Evolutionary conservation across 2,888 invertebrate species (phyloP).

Genomic region (Hecatera dysodea): DNA sequence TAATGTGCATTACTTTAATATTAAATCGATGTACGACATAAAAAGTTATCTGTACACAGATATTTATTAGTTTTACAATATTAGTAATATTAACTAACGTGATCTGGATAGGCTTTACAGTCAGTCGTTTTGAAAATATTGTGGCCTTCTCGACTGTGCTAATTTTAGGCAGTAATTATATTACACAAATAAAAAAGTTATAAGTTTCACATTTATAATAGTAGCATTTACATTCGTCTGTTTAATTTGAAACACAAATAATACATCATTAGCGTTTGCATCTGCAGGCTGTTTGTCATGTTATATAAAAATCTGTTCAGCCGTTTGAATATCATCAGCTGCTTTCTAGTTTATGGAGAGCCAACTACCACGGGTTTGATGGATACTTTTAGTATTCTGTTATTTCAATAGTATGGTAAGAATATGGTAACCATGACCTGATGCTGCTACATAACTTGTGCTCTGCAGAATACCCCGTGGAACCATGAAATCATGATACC

Average conservation of each 20-base stretch:
- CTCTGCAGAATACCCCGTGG: no score
- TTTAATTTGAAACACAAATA: background rate
- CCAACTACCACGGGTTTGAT: no score
- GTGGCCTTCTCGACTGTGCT: conserved; percentile 55
- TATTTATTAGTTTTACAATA: conserved; percentile 69
- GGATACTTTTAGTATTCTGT: no score
- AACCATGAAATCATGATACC: no score
- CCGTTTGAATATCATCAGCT: no score
- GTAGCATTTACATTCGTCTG: background rate
- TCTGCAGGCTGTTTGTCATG: no score
- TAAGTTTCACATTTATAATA: background rate
- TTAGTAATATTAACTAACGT: conserved; percentile 73
- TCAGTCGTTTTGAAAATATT: conserved; percentile 76
- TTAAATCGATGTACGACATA: conserved; percentile 86
- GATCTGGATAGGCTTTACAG: conserved; percentile 75
- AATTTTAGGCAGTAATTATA: conserved; percentile 37
- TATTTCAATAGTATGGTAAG: no score
- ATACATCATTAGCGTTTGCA: no score
- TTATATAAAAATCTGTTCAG: no score
- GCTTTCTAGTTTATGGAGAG: no score
- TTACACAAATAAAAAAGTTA: background rate
- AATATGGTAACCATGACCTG: no score
- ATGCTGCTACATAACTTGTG: no score
- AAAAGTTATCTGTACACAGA: conserved; percentile 84
- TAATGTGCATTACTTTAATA: conserved; percentile 81